These are phyloP conservation scores for Tragopan temminckii DNA, from an alignment of 2,797 vertebrate species.

Conservation along the genomic window DNA sequence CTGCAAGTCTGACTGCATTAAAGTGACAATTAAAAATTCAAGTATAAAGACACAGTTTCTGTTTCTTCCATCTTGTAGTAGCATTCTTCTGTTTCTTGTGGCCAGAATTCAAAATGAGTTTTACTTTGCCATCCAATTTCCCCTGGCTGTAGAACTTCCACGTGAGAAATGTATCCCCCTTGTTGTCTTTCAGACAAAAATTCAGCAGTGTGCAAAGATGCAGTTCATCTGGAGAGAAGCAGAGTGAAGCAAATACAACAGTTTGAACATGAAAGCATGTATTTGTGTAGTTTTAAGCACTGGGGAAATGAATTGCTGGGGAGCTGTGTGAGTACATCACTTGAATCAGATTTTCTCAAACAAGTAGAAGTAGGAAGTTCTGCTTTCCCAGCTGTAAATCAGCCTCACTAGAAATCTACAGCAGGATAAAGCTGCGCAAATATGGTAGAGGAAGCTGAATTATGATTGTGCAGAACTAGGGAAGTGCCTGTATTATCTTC, in stretches of 20 bases:
- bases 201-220: not conserved
- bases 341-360: not conserved
- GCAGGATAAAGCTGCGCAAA: not conserved
- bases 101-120: not conserved
- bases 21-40: not conserved
- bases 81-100: not conserved
- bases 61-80: slow-evolving; percentile 2
- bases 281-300: not conserved
- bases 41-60: not conserved
- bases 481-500: not conserved
- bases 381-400: slow-evolving; percentile 33
- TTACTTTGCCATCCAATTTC: not conserved
- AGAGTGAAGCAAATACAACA: not conserved
- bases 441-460: not conserved
- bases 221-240: not conserved
- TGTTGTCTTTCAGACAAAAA: not conserved
- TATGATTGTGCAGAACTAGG: not conserved
- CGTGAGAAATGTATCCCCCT: not conserved
- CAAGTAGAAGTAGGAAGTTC: not conserved
- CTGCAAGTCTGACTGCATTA: not conserved
- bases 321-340: not conserved
- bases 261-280: not conserved
- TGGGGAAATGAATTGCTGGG: not conserved
- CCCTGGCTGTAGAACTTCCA: not conserved
- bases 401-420: not conserved